phyloP scores from a whole-genome alignment of 2,113 vertebrate genomes.

The Leptodactylus fuscus region DNA sequence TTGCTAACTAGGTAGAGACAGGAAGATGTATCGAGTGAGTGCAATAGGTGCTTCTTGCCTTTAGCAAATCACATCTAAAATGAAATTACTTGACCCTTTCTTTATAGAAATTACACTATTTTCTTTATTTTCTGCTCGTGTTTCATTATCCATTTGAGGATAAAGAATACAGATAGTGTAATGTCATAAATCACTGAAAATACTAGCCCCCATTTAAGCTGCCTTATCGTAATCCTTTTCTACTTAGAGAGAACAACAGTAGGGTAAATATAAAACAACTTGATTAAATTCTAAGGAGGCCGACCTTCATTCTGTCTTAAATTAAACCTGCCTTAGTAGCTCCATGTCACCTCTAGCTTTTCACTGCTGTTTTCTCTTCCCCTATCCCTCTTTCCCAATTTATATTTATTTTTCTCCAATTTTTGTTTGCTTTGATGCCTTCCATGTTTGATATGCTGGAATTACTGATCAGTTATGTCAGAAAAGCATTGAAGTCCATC shows the following conservation, averaged over 20 bases:
- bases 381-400: not conserved
- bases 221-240: constrained; percentile 41
- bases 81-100: constrained; percentile 6
- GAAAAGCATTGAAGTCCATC: not conserved
- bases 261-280: constrained; percentile 5
- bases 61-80: constrained; percentile 5
- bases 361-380: not conserved
- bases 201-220: not conserved
- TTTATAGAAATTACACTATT: constrained; percentile 10
- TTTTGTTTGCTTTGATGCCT: constrained; percentile 16
- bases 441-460: constrained; percentile 29
- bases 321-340: not conserved
- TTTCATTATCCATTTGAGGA: not conserved
- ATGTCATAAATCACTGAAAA: constrained; percentile 37
- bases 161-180: not conserved
- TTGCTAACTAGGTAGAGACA: not conserved
- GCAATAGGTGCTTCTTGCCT: not conserved
- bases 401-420: constrained; percentile 16
- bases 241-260: not conserved
- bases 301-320: constrained; percentile 6
- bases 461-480: constrained; percentile 1
- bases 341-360: constrained; percentile 21
- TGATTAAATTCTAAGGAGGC: not conserved
- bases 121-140: not conserved
- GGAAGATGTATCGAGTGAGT: not conserved